Conservation (phyloP, 2,113 vertebrate species). For the Seriola aureovittata region DNA sequence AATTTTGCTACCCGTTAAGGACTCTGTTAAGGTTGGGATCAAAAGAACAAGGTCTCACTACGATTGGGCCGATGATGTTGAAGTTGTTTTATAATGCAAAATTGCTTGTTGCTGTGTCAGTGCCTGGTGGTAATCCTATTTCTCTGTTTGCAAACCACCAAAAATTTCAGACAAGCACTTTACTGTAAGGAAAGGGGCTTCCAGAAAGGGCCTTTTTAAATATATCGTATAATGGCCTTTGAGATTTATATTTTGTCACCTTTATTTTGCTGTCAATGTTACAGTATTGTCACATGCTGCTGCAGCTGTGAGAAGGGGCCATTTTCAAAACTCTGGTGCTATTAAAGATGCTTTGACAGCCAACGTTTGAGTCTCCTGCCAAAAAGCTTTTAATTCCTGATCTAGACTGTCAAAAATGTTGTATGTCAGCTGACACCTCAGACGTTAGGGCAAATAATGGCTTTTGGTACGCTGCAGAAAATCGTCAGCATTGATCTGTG, state of each 20-base stretch:
- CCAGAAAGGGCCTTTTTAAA: not conserved
- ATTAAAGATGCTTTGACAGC: not conserved
- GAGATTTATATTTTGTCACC: not conserved
- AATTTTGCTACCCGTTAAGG: too few relatives aligned
- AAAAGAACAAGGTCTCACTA: not conserved
- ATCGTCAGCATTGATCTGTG: not conserved
- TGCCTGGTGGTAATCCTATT: too few relatives aligned
- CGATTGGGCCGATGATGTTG: not conserved
- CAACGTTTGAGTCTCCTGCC: not conserved
- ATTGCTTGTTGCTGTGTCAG: too few relatives aligned
- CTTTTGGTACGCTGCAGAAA: not conserved
- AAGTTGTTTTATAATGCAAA: too few relatives aligned
- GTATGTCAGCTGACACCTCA: not conserved
- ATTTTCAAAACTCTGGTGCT: not conserved
- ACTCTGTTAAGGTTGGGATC: not conserved
- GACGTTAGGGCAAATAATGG: not conserved
- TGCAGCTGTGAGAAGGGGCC: not conserved
- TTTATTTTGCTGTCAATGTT: not conserved
- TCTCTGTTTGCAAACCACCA: not conserved
- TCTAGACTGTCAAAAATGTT: not conserved
- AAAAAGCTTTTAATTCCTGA: conserved; percentile 1
- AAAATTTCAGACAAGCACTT: conserved; percentile 3
- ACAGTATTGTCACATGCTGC: not conserved
- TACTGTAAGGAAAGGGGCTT: not conserved
- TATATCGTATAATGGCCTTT: not conserved